Base-by-base conservation (phyloP, 1,140 invertebrate species). In the Oryctes rhinoceros region DNA sequence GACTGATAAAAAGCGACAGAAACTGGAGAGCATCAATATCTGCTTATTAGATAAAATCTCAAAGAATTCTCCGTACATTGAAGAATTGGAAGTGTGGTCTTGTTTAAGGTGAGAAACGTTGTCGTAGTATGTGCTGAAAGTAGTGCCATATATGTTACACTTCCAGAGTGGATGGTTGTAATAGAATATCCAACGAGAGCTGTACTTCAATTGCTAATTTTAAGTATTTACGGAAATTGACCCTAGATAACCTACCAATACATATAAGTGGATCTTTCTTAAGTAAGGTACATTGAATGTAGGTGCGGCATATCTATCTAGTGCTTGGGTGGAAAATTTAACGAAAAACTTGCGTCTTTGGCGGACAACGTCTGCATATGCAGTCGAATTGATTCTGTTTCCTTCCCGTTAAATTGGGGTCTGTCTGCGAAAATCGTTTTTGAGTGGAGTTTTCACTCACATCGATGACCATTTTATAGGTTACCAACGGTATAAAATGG, bases 201-300 rank as follows among this genome's bases (percentile, higher is more conserved):
- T 71, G 65, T 7, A 71, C 11, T 35, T 7, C 65, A 35, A 71
- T 71, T 35, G 24, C 65, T 1, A 24, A 37, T 7, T 71, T 71
- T 35, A 71, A 71, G 13, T 71, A 71, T 37, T 37, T 71, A 71
- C 65, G 65, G 1, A 71, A 71, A 71, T 71, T 71, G 35, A 71
- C 65, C 9, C 1, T 71, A 5, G 65, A 71, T 71, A 71, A 71
- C 20, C 35, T 71, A 35, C 65, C 65, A 35, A 71, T 71, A 71
- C 65, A 71, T 71, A 71, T 71, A 71, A 71, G 24, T 24, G 65
- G 65, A 30, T 71, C 65, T 30, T 71, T 71, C 35, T 37, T 71
- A 37, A 71, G 20, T 13, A 71, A 71, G 4, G 65, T 71, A 71
- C 30, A 24, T 35, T 4, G 9, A 2, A 71, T 30, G 10, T 20